Conservation (phyloP, 1,140 invertebrate genomes). For the Subanguina moxae region DNA sequence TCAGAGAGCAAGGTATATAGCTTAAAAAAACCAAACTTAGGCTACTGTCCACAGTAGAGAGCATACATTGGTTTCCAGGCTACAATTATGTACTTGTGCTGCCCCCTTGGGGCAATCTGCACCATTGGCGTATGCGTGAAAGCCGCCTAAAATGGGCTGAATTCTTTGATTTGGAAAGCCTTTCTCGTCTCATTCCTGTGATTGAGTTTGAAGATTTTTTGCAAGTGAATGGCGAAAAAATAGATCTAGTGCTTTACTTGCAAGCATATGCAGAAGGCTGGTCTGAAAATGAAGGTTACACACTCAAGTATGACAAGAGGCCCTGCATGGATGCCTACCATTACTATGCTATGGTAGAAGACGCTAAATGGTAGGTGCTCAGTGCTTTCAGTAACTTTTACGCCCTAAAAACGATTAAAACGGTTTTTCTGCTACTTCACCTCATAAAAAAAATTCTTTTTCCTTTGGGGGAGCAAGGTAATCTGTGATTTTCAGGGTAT, state of each 20-base stretch:
- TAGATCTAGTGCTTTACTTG: constrained; percentile 76
- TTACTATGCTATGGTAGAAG: not conserved
- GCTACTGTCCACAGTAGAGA: too few species aligned
- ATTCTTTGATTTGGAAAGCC: constrained; percentile 80
- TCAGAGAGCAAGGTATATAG: constrained; percentile 63
- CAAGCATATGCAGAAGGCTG: constrained; percentile 82
- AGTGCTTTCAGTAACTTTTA: too few species aligned
- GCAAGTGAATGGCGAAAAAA: constrained; percentile 61
- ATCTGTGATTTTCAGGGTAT: too few species aligned
- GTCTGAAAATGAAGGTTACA: constrained; percentile 70
- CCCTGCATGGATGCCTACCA: constrained; percentile 61
- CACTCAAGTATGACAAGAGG: constrained; percentile 73
- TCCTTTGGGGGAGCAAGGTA: too few species aligned
- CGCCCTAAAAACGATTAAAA: too few species aligned
- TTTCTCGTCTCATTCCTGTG: constrained; percentile 76
- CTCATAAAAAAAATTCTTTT: too few species aligned
- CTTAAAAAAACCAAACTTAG: too few species aligned
- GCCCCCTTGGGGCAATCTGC: constrained; percentile 82
- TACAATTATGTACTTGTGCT: constrained; percentile 66
- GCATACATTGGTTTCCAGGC: constrained; percentile 38
- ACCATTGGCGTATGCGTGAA: constrained; percentile 77
- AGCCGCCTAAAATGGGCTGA: constrained; percentile 68
- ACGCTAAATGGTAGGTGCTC: not conserved
- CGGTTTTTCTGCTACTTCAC: too few species aligned
- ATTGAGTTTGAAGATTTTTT: constrained; percentile 81